Evolutionary conservation across 2,888 invertebrate genomes (phyloP).

Genomic region (Drosophila siamana): DNA sequence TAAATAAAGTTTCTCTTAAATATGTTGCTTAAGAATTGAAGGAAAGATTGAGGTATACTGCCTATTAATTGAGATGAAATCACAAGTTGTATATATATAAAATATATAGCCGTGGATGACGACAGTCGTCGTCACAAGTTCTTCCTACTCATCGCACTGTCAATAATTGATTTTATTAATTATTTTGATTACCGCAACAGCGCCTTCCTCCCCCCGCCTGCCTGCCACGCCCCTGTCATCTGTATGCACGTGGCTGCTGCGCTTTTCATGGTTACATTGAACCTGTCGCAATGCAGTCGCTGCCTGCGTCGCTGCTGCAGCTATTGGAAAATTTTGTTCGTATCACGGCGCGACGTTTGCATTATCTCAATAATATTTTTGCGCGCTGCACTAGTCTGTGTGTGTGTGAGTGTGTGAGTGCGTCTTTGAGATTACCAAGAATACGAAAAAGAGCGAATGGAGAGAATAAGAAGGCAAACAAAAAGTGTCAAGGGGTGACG

Average conservation of each 20-base stretch:
- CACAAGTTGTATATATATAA: too few relatives aligned
- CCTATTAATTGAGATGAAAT: too few relatives aligned
- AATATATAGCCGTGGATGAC: not conserved
- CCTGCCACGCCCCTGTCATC: conserved; percentile 5
- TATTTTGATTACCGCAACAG: not conserved
- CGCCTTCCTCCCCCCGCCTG: not conserved
- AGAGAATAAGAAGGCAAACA: conserved; percentile 8
- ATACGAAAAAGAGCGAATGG: not conserved
- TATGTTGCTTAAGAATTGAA: too few relatives aligned
- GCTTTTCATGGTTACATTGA: conserved; percentile 76
- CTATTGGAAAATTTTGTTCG: conserved; percentile 72
- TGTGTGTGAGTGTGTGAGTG: conserved; percentile 34
- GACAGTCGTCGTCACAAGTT: not conserved
- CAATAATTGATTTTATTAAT: not conserved
- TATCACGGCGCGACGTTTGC: conserved; percentile 61
- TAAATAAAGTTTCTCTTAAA: too few relatives aligned
- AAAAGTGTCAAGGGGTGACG: too few relatives aligned
- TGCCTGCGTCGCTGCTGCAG: conserved; percentile 28
- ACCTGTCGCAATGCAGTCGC: conserved; percentile 52
- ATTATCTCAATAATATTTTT: conserved; percentile 61
- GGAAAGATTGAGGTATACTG: too few relatives aligned
- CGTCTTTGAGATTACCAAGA: conserved; percentile 21
- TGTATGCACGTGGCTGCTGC: conserved; percentile 51
- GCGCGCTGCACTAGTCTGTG: conserved; percentile 22
- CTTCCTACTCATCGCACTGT: not conserved